Evolutionary conservation across 2,888 invertebrate genomes (phyloP), one percentile per base, ranked within the genome.

Genomic region (Choristoneura rosaceana): DNA sequence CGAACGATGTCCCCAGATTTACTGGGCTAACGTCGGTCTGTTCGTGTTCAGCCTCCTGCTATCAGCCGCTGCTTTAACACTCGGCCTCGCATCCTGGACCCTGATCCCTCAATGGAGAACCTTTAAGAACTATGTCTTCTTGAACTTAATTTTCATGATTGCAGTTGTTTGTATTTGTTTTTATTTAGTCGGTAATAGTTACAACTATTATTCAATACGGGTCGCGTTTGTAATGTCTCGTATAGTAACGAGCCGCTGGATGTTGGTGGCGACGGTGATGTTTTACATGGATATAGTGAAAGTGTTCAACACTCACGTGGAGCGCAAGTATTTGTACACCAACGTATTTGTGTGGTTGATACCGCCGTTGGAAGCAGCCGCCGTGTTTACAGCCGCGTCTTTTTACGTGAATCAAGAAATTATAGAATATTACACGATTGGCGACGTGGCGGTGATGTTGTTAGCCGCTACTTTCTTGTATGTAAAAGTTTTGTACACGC

Each of bases 21-120:
- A 62, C 14, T 62, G 61, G 59, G 3, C 0, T 0, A 25, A 59
- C 33, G 10, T 60, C 9, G 60, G 2, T 10, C 38, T 60, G n/a
- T 41, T 60, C n/a, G 15, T 33, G 41, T 4, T 41, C 7, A 38
- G 41, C 41, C n/a, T 41, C 3, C 10, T 45, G 0, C 43, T 62
- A 3, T 9, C 41, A 9, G 25, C 43, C 10, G 62, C 45, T 9
- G 59, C 64, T 38, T 15, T 59, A 3, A 12, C 65, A 9, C 60
- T 70, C 60, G 70, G 70, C 9, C 25, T 65, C 10, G 25, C n/a
- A 12, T 60, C 65, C n/a, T 70, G 70, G 70, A 43, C 65, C 4
- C 15, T 65, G 14, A 47, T 70, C 43, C 10, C 10, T 0, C 43
- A 64, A n/a, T 70, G 64, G 59, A 47, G 70, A 38, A 47, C 14